These are phyloP conservation scores for Pentalonia nigronervosa DNA, from an alignment of 1,140 invertebrate genomes.

Conservation along the genomic window DNA sequence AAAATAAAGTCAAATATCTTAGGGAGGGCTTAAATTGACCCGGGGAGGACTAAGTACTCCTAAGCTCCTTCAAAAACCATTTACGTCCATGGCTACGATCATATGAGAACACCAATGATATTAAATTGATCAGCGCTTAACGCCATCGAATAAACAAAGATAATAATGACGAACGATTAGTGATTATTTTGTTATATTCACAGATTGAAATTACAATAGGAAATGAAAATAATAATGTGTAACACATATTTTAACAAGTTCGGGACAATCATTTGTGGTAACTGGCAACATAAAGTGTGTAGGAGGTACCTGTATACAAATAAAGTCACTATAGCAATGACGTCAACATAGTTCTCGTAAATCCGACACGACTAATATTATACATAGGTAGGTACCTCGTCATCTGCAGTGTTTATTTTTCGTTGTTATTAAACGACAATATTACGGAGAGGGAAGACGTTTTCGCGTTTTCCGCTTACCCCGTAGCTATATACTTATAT, in stretches of 20 bases:
- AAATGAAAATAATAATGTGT: not conserved
- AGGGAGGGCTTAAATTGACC: fast-evolving
- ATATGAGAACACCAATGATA: not conserved
- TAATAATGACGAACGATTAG: not conserved
- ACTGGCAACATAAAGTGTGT: not conserved
- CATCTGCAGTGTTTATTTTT: not conserved
- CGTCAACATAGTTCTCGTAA: not conserved
- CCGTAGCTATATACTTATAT: not conserved
- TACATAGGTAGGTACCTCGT: not conserved
- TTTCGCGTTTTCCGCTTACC: not conserved
- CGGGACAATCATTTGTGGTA: not conserved
- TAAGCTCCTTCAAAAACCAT: not conserved
- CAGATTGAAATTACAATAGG: no score
- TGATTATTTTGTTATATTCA: no score
- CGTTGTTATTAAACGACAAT: not conserved
- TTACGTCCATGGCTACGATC: no score
- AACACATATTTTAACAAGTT: not conserved
- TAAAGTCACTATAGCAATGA: not conserved
- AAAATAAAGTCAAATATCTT: not conserved
- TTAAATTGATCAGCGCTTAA: not conserved
- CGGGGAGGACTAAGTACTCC: not conserved
- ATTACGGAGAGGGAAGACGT: not conserved
- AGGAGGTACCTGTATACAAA: not conserved
- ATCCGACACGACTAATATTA: not conserved
- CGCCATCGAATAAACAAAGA: not conserved